Percentiles rank a stretch among this genome's conserved stretches.
phyloP scores from a whole-genome alignment of 2,113 vertebrate genomes.

The Myrmecophaga tridactyla region DNA sequence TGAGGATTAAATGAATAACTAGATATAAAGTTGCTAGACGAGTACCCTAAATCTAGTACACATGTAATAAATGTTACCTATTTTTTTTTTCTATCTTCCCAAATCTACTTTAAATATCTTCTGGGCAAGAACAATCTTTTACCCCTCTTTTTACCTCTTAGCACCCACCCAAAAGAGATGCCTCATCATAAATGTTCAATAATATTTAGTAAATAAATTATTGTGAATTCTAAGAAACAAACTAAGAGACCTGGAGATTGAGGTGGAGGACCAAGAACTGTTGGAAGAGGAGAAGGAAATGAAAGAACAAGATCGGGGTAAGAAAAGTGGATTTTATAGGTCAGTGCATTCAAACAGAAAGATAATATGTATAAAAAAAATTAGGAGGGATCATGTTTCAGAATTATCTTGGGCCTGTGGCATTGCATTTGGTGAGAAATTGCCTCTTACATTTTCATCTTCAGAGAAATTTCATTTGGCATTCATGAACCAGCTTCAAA shows the following conservation, averaged over 20 bases:
- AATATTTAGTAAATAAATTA: neutral
- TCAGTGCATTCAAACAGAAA: slow-evolving; percentile 10
- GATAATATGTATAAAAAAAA: neutral
- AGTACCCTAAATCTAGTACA: neutral
- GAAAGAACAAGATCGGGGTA: neutral
- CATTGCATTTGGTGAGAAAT: neutral
- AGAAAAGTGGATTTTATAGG: neutral
- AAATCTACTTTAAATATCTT: neutral
- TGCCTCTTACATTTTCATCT: neutral
- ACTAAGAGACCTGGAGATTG: neutral
- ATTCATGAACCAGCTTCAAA: neutral
- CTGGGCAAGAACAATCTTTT: neutral
- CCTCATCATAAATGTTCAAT: neutral
- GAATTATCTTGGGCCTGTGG: neutral
- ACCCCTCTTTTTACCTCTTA: neutral
- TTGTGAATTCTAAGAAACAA: neutral
- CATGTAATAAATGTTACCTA: neutral
- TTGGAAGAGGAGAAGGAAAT: neutral
- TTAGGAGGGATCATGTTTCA: neutral
- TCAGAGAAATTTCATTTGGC: neutral
- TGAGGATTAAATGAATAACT: neutral
- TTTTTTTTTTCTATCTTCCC: neutral
- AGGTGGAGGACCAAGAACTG: neutral
- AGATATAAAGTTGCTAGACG: neutral
- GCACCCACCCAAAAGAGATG: neutral